phyloP scores from a whole-genome alignment of 1,140 invertebrate genomes.

The Platyura marginata region DNA sequence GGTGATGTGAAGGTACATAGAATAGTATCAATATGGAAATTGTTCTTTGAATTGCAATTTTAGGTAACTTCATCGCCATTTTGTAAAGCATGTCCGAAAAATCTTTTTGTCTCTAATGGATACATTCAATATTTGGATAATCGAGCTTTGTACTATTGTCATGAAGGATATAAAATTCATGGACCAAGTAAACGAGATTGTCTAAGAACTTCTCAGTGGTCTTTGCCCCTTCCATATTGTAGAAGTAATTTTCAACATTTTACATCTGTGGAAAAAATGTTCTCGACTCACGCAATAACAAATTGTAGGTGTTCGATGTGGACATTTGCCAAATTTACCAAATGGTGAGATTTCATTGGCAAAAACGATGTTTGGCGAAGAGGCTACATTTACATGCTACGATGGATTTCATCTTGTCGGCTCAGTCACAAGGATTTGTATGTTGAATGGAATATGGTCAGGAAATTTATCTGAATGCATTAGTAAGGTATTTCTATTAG shows the following conservation, averaged over 20 bases:
- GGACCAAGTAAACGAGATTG: slow-evolving; percentile 25
- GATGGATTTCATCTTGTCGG: slow-evolving; percentile 31
- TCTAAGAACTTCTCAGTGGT: slow-evolving; percentile 30
- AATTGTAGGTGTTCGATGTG: slow-evolving; percentile 4
- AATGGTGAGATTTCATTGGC: slow-evolving; percentile 1
- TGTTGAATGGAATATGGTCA: slow-evolving; percentile 31
- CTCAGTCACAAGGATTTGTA: slow-evolving; percentile 25
- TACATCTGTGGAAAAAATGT: background rate
- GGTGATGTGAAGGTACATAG: slow-evolving; percentile 30
- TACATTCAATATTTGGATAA: slow-evolving; percentile 16
- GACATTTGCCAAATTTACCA: slow-evolving; percentile 1
- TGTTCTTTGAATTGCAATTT: too few species aligned
- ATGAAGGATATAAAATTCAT: slow-evolving; percentile 28
- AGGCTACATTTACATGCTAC: slow-evolving; percentile 30
- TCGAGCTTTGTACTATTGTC: slow-evolving; percentile 29
- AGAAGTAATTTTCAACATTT: slow-evolving; percentile 28
- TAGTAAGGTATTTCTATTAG: slow-evolving; percentile 14
- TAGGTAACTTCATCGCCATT: background rate
- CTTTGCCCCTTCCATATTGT: slow-evolving; percentile 25
- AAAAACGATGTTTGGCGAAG: slow-evolving; percentile 26
- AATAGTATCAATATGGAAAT: background rate
- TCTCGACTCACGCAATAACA: background rate
- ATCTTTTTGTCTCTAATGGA: slow-evolving; percentile 22
- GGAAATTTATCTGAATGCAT: slow-evolving; percentile 26
- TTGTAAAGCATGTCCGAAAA: slow-evolving; percentile 1